Percentiles rank a stretch among this genome's conserved stretches.
phyloP scores from a whole-genome alignment of 2,888 invertebrate genomes.

The Drosophila villosipedis region DNA sequence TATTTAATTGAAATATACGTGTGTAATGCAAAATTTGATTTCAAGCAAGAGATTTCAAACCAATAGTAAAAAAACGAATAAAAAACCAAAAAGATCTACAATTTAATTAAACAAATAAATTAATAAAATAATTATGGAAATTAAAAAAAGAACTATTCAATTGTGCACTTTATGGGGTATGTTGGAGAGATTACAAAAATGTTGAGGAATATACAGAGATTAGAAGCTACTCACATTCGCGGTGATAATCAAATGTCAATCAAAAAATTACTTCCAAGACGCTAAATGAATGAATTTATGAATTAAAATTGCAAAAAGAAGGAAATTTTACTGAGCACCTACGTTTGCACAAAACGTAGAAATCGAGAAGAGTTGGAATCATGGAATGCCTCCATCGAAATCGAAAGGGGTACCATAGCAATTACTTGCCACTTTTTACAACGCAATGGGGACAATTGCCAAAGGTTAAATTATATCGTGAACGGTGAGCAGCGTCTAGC shows the following conservation, averaged over 20 bases:
- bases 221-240: not conserved
- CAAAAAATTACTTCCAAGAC: not conserved
- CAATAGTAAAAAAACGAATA: conserved; percentile 19
- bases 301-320: not conserved
- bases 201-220: not conserved
- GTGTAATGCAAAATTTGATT: conserved; percentile 57
- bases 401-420: conserved; percentile 33
- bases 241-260: not conserved
- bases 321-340: not conserved
- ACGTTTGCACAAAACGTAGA: not conserved
- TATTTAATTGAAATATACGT: conserved; percentile 43
- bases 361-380: not conserved
- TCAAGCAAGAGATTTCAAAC: conserved; percentile 31
- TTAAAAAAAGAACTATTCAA: conserved; percentile 30
- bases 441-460: conserved; percentile 68
- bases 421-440: conserved; percentile 56
- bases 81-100: conserved; percentile 31
- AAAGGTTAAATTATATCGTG: conserved; percentile 57
- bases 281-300: not conserved
- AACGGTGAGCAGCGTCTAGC: conserved; percentile 50
- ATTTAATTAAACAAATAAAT: conserved; percentile 70
- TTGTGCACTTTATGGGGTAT: not conserved
- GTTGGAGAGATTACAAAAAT: not conserved
- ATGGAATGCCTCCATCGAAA: conserved; percentile 1
- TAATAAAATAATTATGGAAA: conserved; percentile 72